phyloP scores from a whole-genome alignment of 1,140 invertebrate genomes.

The Bicyclus anynana region DNA sequence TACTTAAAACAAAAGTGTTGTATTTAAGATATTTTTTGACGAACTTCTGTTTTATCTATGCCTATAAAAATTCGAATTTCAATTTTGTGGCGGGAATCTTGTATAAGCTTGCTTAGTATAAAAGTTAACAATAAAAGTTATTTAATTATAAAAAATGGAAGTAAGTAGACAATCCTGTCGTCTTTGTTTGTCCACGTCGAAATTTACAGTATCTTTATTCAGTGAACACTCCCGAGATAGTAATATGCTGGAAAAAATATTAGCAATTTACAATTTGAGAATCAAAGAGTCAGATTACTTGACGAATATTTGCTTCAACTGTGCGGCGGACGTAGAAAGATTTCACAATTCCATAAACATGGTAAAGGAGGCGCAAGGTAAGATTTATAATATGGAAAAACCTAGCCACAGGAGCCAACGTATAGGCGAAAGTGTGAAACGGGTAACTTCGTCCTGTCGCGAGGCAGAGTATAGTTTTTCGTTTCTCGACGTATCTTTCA shows the following conservation, averaged over 20 bases:
- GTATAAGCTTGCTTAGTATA: constrained; percentile 8
- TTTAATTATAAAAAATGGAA: constrained; percentile 44
- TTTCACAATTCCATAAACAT: constrained; percentile 55
- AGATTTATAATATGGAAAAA: constrained; percentile 20
- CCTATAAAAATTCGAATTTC: constrained; percentile 6
- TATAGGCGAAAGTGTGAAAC: constrained; percentile 29
- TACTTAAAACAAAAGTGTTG: constrained; percentile 17
- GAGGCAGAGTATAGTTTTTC: constrained; percentile 62
- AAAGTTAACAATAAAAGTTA: background rate
- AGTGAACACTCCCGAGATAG: constrained; percentile 47
- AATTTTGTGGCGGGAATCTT: constrained; percentile 40
- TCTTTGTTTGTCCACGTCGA: constrained; percentile 55
- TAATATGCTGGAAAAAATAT: constrained; percentile 59
- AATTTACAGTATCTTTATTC: constrained; percentile 60
- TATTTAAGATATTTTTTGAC: constrained; percentile 19
- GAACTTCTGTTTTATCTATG: constrained; percentile 27
- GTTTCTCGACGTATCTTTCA: constrained; percentile 39
- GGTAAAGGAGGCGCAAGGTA: constrained; percentile 53
- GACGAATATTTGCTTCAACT: constrained; percentile 60
- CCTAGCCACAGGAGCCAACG: background rate
- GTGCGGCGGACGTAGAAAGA: constrained; percentile 55
- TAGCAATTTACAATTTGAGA: constrained; percentile 51
- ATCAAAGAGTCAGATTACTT: constrained; percentile 52
- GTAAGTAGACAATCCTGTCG: constrained; percentile 51
- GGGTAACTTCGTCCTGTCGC: constrained; percentile 52